Conservation (phyloP, 2,797 vertebrate species). For the Diceros bicornis region DNA sequence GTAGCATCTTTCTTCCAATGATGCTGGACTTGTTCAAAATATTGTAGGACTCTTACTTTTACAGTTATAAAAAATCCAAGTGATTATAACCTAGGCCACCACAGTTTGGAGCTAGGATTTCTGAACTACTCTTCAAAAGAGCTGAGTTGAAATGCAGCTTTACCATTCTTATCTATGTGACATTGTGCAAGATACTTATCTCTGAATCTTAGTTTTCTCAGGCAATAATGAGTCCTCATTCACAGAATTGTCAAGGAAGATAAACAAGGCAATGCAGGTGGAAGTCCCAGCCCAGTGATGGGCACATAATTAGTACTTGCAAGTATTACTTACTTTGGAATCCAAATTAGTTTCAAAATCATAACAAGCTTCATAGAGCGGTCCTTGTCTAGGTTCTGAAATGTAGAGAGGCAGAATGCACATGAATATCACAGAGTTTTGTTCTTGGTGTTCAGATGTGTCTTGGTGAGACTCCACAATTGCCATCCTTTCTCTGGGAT, state of each 20-base stretch:
- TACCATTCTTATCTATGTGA: background rate
- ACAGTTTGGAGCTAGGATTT: background rate
- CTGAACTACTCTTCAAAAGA: background rate
- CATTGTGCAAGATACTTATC: background rate
- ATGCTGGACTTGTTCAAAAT: conserved; percentile 1
- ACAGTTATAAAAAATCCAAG: background rate
- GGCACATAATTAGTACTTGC: background rate
- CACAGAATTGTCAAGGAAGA: background rate
- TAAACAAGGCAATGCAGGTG: background rate
- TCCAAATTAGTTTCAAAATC: conserved; percentile 16
- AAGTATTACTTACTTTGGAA: background rate
- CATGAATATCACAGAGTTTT: background rate
- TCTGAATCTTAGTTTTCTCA: background rate
- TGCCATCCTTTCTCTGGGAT: background rate
- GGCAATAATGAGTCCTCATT: background rate
- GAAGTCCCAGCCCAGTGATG: background rate
- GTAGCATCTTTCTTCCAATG: background rate
- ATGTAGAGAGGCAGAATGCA: background rate
- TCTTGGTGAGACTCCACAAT: background rate
- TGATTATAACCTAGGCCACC: background rate
- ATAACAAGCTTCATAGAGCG: background rate
- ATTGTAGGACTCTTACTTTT: background rate
- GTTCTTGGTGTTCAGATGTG: background rate
- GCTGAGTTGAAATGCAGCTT: background rate
- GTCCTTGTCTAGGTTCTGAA: background rate